Evolutionary conservation across 2,797 vertebrate genomes (phyloP), one percentile per base, ranked within the genome.

Genomic region (Hemibagrus guttatus): DNA sequence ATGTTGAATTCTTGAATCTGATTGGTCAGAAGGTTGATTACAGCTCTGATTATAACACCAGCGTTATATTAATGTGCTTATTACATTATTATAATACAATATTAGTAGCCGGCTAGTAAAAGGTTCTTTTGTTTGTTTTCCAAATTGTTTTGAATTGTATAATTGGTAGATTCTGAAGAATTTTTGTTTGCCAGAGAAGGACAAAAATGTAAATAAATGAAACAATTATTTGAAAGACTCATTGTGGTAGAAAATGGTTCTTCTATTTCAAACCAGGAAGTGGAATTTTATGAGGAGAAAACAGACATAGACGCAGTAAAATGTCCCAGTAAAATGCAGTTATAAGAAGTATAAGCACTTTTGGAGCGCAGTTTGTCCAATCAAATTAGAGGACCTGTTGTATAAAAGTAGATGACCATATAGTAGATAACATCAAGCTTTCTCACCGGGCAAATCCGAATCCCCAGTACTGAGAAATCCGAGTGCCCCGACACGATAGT

Each of bases 381-480:
- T 52, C 46, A 52, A 75, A 75, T 75, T 75, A 52, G 26, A 28
- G 26, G 52, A 31, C 28, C 39, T 13, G 39, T 49, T 35, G 31
- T 35, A 9, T 80, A 61, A 61, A 35, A 11, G 66, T 3, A 39
- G 31, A 16, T 8, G 31, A 46, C 42, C 39, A 79, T 54, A 79
- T 35, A 13, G 4, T 35, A 13, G 4, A 80, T 26, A 11, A 39
- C 11, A 42, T 59, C 35, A 46, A 42, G 31, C 13, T 12, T 39
- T 71, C 17, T 82, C 92, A 98, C 98, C 98, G 88, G 98, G 97
- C 81, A 96, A 4, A 23, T 91, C 94, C 13, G 93, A 28, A 0
- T 99, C 98, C 63, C 97, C 98, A 0, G 96, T 97, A 94, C 98
- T 99, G 88, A 99, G 95, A 94, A 99, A 99, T 71, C 98, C 98